Percentiles rank a stretch among this genome's conserved stretches.
Evolutionary conservation across 2,888 invertebrate species (phyloP).

Genomic region (Apotomis capreana): DNA sequence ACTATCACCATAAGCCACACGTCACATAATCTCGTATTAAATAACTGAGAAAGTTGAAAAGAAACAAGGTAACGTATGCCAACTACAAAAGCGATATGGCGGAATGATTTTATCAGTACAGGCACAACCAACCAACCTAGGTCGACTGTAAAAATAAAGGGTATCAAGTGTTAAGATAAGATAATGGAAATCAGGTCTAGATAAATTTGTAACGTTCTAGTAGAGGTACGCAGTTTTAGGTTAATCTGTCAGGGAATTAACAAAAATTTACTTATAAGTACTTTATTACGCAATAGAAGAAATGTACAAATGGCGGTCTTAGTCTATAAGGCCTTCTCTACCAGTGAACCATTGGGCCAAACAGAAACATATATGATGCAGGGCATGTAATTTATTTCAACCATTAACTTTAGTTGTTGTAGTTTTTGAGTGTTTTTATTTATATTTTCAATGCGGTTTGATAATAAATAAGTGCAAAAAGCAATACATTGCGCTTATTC

Average conservation of each 20-base stretch:
- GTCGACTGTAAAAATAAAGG: slow-evolving; percentile 72
- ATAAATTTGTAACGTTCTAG: slow-evolving; percentile 70
- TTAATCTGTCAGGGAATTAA: slow-evolving; percentile 6
- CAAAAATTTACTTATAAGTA: too few relatives aligned
- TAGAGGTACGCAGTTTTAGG: slow-evolving; percentile 15
- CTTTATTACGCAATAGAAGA: too few relatives aligned
- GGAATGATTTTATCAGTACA: slow-evolving; percentile 44
- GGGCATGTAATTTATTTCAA: too few relatives aligned
- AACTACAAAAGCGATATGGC: slow-evolving; percentile 31
- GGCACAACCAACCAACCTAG: slow-evolving; percentile 58
- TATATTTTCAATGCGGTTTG: too few relatives aligned
- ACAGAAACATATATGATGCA: too few relatives aligned
- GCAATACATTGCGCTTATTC: too few relatives aligned
- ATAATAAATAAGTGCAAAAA: too few relatives aligned
- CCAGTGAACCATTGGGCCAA: too few relatives aligned
- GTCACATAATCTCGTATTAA: slow-evolving; percentile 34
- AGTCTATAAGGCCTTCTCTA: too few relatives aligned
- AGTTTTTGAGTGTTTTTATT: too few relatives aligned
- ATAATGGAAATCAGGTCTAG: slow-evolving; percentile 82
- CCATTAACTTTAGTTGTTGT: too few relatives aligned
- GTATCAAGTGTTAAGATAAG: slow-evolving; percentile 72
- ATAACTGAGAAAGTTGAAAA: slow-evolving; percentile 1
- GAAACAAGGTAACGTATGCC: slow-evolving; percentile 15
- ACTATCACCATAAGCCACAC: slow-evolving; percentile 20
- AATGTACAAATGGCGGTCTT: too few relatives aligned